Conservation (phyloP, 2,888 invertebrate genomes). For the Apantesis nais region DNA sequence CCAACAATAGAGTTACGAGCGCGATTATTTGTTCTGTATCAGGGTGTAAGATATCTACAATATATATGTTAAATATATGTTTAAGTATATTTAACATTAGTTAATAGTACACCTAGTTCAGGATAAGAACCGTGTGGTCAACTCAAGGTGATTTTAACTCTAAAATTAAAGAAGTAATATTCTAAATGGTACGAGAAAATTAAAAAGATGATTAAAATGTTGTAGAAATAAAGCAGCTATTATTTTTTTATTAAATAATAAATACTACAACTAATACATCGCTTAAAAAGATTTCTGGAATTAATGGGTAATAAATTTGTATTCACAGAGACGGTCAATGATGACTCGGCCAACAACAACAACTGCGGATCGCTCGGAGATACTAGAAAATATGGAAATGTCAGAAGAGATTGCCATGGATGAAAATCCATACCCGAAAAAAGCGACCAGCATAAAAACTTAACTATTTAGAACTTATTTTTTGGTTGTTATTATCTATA, state of each 20-base stretch:
- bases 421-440: neutral
- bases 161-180: too few species aligned
- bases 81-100: too few species aligned
- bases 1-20: too few species aligned
- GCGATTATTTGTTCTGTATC: too few species aligned
- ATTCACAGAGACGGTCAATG: constrained; percentile 3
- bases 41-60: too few species aligned
- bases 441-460: neutral
- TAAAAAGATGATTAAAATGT: too few species aligned
- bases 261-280: neutral
- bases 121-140: too few species aligned
- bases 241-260: neutral
- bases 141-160: too few species aligned
- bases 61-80: too few species aligned
- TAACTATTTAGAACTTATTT: neutral
- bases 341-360: neutral
- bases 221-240: too few species aligned
- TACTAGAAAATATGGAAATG: constrained; percentile 8
- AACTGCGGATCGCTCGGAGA: neutral
- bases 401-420: neutral
- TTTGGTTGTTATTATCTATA: neutral
- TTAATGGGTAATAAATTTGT: neutral
- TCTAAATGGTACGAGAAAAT: too few species aligned
- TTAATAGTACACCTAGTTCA: too few species aligned
- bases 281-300: neutral